A percentile compares a stretch with the other conserved stretches of the same genome.
Evolutionary conservation across 1,140 invertebrate genomes (phyloP).

Genomic region (Ceratina japonica): DNA sequence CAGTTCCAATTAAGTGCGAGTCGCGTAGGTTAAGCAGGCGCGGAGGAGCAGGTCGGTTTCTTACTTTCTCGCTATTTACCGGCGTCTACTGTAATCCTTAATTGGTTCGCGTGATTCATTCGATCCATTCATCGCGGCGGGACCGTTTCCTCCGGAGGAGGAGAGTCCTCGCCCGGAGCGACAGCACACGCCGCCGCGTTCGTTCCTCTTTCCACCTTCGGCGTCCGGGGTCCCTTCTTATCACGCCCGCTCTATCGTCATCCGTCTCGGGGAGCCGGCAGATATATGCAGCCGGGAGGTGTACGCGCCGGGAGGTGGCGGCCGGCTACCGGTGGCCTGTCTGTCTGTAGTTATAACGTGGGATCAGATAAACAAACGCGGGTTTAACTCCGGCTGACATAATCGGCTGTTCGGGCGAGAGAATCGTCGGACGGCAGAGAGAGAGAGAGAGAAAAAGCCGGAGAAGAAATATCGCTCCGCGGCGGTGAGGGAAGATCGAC

Average conservation of each 20-base stretch:
- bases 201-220: background rate
- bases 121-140: constrained; percentile 73
- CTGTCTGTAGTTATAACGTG: constrained; percentile 70
- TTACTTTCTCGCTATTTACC: constrained; percentile 38
- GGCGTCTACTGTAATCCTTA: constrained; percentile 72
- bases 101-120: constrained; percentile 78
- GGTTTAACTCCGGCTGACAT: constrained; percentile 70
- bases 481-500: constrained; percentile 12
- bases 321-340: constrained; percentile 66
- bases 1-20: constrained; percentile 57
- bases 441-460: background rate
- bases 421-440: background rate
- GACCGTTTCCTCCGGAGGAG: constrained; percentile 61
- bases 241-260: constrained; percentile 29
- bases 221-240: background rate
- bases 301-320: constrained; percentile 57
- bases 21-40: constrained; percentile 55
- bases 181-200: constrained; percentile 54
- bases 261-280: constrained; percentile 9
- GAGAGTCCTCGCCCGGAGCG: constrained; percentile 64
- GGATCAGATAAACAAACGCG: constrained; percentile 75
- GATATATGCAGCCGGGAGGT: constrained; percentile 29
- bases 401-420: constrained; percentile 70
- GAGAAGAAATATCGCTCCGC: background rate
- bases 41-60: constrained; percentile 36